Conservation (phyloP, 2,113 vertebrate species). For the Cynocephalus volans region DNA sequence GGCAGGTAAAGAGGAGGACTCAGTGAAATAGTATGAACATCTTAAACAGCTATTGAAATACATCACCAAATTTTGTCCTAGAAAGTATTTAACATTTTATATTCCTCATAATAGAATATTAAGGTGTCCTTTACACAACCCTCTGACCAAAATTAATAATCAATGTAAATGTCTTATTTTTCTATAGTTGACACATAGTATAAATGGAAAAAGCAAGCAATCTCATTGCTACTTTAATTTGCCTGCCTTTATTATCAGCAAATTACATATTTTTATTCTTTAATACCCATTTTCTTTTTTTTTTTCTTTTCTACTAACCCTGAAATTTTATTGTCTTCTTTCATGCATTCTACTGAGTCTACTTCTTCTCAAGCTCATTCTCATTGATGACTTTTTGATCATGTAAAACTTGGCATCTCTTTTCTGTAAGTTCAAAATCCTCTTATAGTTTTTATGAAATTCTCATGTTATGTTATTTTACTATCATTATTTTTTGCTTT, state of each 20-base stretch:
- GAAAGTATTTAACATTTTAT: not conserved
- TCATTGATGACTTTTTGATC: not conserved
- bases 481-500: not conserved
- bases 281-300: not conserved
- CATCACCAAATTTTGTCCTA: not conserved
- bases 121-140: not conserved
- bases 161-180: not conserved
- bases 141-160: not conserved
- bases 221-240: not conserved
- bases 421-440: slow-evolving; percentile 54
- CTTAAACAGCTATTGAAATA: not conserved
- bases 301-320: not conserved
- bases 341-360: not conserved
- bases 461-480: not conserved
- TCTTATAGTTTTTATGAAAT: not conserved
- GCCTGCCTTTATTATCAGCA: not conserved
- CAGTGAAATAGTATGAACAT: not conserved
- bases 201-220: not conserved
- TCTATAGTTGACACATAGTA: not conserved
- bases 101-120: not conserved
- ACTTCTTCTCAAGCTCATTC: not conserved
- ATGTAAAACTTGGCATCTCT: not conserved
- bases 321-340: not conserved
- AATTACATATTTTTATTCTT: not conserved
- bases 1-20: not conserved